Evolutionary conservation across 2,797 vertebrate genomes (phyloP).

Genomic region (Sebastolobus alascanus): DNA sequence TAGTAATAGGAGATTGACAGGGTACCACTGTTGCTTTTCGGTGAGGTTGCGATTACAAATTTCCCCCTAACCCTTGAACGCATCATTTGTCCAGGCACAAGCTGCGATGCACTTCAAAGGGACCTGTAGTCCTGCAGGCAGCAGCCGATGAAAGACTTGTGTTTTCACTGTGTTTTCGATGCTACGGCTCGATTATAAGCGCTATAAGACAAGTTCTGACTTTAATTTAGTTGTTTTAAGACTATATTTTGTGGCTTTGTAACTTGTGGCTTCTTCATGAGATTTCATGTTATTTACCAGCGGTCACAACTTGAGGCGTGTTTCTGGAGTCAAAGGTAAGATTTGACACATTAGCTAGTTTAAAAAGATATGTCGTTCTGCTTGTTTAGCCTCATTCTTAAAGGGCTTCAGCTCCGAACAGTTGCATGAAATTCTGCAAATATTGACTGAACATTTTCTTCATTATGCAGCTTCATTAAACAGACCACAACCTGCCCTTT

Average conservation of each 20-base stretch:
- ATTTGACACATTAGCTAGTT: background rate
- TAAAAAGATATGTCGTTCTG: background rate
- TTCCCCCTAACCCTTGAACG: constrained; percentile 39
- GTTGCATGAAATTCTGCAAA: constrained; percentile 2
- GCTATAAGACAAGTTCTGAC: background rate
- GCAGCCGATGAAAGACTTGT: constrained; percentile 26
- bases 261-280: constrained; percentile 17
- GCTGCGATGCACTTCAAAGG: constrained; percentile 73
- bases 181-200: background rate
- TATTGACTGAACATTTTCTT: constrained; percentile 25
- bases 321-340: constrained; percentile 63
- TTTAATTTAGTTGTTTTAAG: background rate
- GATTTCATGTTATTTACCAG: background rate
- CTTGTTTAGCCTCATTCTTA: background rate
- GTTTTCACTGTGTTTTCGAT: background rate
- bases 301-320: constrained; percentile 21
- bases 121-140: constrained; percentile 44
- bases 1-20: background rate
- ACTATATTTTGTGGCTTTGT: background rate
- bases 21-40: background rate
- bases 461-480: constrained; percentile 34
- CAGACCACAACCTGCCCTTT: background rate
- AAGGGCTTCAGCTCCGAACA: background rate
- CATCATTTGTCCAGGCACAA: constrained; percentile 37
- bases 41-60: accelerated